Evolutionary conservation across 2,888 invertebrate species (phyloP).

Genomic region (Acleris emargana): DNA sequence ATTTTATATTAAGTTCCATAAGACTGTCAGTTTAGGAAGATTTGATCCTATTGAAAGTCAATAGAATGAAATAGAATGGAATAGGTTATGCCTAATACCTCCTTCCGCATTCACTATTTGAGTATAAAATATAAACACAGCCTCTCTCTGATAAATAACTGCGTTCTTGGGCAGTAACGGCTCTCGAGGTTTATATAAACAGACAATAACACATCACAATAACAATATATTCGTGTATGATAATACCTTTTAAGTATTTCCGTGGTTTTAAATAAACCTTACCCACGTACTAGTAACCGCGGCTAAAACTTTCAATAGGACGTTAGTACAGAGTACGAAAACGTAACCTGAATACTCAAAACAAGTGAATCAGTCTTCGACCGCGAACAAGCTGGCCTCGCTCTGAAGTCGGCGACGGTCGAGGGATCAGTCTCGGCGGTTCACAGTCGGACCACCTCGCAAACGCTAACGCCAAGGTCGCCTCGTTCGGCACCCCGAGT

Average conservation of each 20-base stretch:
- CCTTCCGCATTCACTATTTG: neutral
- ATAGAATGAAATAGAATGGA: neutral
- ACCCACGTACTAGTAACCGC: neutral
- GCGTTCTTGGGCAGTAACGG: too few relatives aligned
- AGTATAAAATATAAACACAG: too few relatives aligned
- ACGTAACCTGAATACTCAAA: neutral
- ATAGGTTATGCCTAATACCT: neutral
- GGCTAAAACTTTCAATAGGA: neutral
- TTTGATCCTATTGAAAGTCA: neutral
- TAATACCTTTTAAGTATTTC: neutral
- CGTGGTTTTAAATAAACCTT: neutral
- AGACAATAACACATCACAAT: neutral
- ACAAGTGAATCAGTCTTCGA: neutral
- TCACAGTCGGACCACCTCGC: too few relatives aligned
- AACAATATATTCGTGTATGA: neutral
- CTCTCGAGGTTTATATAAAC: too few relatives aligned
- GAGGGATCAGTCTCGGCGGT: too few relatives aligned
- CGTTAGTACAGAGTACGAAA: neutral
- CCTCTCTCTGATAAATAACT: too few relatives aligned
- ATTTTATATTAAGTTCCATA: constrained; percentile 7
- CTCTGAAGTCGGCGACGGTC: too few relatives aligned
- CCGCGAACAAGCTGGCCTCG: too few relatives aligned
- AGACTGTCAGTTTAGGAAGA: neutral
- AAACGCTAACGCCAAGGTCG: too few relatives aligned
- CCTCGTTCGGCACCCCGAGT: too few relatives aligned